These are phyloP conservation scores for Scelioninae gen. 2 DNA, from an alignment of 2,888 invertebrate species.

Conservation along the genomic window DNA sequence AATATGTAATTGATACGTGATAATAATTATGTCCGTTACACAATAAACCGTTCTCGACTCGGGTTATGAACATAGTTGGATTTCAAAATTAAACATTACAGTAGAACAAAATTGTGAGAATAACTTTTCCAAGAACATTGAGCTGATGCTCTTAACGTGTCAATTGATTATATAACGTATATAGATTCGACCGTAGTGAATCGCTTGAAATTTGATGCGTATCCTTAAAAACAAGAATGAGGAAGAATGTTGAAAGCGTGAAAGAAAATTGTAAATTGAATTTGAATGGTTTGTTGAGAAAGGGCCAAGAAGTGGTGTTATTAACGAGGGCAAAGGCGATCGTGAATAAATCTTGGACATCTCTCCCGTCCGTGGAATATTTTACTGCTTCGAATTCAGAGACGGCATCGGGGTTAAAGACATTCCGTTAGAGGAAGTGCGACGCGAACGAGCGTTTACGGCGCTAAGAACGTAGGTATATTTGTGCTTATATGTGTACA, in stretches of 20 bases:
- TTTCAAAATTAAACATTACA: no score
- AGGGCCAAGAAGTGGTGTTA: constrained; percentile 42
- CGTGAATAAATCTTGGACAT: constrained; percentile 54
- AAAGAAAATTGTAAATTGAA: constrained; percentile 26
- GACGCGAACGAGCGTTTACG: constrained; percentile 54
- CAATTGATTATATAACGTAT: no score
- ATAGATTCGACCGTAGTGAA: no score
- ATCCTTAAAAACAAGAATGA: neutral
- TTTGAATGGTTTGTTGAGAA: constrained; percentile 14
- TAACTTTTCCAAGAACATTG: no score
- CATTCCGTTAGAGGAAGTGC: constrained; percentile 61
- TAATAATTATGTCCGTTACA: no score
- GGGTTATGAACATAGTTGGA: no score
- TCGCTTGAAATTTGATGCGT: no score
- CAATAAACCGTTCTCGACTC: no score
- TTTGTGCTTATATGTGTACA: constrained; percentile 50
- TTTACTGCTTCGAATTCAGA: constrained; percentile 51
- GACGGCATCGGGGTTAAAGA: constrained; percentile 56
- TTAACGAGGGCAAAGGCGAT: constrained; percentile 55
- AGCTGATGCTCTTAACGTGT: no score
- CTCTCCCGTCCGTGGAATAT: constrained; percentile 53
- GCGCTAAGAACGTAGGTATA: constrained; percentile 53
- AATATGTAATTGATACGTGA: no score
- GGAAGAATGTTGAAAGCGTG: neutral
- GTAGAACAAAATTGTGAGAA: no score